These are phyloP conservation scores for Oscheius sp. DNA, from an alignment of 2,888 invertebrate species.

Conservation along the genomic window DNA sequence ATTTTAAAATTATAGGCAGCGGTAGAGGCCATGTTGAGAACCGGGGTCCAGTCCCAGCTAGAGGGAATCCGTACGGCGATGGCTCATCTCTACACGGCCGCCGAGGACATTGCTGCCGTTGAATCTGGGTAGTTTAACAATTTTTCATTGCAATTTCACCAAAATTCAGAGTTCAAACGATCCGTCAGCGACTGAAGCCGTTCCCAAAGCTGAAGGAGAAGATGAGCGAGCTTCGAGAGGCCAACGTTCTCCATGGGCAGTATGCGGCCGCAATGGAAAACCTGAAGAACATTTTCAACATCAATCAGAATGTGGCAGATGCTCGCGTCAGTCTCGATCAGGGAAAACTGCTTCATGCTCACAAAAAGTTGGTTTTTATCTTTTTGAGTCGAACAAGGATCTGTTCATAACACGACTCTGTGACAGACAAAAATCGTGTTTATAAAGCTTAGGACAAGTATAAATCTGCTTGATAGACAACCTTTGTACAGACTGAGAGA, in stretches of 20 bases:
- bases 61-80: slow-evolving; percentile 95
- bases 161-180: slow-evolving; percentile 81
- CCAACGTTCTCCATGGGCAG: slow-evolving; percentile 92
- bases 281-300: slow-evolving; percentile 95
- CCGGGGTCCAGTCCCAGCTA: slow-evolving; percentile 97
- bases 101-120: slow-evolving; percentile 83
- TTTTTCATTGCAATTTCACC: slow-evolving; percentile 1
- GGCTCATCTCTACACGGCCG: slow-evolving; percentile 86
- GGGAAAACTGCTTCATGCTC: slow-evolving; percentile 92
- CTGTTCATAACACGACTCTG: too few relatives aligned
- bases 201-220: slow-evolving; percentile 86
- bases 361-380: slow-evolving; percentile 79
- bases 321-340: slow-evolving; percentile 83
- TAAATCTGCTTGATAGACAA: too few relatives aligned
- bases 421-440: too few relatives aligned
- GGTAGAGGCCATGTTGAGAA: slow-evolving; percentile 92
- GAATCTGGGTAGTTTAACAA: slow-evolving; percentile 78
- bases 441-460: too few relatives aligned
- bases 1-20: slow-evolving; percentile 80
- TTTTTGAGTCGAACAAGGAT: neutral
- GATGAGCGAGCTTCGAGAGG: slow-evolving; percentile 87
- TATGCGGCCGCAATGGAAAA: slow-evolving; percentile 98
- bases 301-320: slow-evolving; percentile 93
- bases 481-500: too few relatives aligned
- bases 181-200: slow-evolving; percentile 82